Conservation (phyloP, 2,113 vertebrate genomes). For the Galbula dea region DNA sequence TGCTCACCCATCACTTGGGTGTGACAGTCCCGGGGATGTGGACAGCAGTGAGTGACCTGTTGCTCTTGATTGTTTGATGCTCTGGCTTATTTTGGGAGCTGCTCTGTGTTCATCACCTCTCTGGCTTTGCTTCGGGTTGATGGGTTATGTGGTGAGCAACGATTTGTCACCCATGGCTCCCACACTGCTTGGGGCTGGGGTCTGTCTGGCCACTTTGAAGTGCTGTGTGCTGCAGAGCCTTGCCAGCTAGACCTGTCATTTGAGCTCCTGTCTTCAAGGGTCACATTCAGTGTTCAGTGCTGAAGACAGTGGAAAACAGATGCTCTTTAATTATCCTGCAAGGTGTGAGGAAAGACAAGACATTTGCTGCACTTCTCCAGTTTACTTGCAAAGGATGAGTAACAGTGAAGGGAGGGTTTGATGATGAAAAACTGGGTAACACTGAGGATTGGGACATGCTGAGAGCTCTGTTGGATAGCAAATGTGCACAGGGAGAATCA, state of each 20-base stretch:
- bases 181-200: rapidly evolving
- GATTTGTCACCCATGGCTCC: background rate
- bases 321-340: background rate
- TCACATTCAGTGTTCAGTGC: background rate
- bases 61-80: background rate
- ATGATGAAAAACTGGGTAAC: background rate
- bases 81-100: background rate
- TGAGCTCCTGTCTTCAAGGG: background rate
- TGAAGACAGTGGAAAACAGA: background rate
- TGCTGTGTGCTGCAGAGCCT: background rate
- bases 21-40: background rate
- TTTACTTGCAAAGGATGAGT: background rate
- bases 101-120: background rate
- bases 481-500: background rate
- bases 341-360: background rate
- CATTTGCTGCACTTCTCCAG: background rate
- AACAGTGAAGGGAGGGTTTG: background rate
- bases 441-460: background rate
- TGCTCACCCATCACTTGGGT: background rate
- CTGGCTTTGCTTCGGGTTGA: background rate
- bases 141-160: background rate
- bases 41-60: background rate
- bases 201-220: background rate
- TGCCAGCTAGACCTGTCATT: rapidly evolving
- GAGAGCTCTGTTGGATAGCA: background rate